Evolutionary conservation across 2,113 vertebrate species (phyloP).

Genomic region (Clarias macrocephalus): DNA sequence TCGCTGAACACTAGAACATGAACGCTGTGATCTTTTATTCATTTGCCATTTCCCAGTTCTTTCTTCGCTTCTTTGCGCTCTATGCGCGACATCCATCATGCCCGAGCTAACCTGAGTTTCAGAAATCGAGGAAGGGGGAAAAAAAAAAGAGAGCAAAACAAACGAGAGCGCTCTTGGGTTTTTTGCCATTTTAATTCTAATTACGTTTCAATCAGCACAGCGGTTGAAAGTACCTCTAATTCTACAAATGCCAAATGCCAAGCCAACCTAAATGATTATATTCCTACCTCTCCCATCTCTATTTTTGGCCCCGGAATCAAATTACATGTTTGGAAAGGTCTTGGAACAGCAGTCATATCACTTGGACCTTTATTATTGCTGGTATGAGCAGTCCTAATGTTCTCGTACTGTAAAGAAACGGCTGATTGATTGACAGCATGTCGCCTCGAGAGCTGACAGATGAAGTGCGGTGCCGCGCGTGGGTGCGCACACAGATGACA

Average conservation of each 20-base stretch:
- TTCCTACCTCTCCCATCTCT: not conserved
- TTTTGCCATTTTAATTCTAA: slow-evolving; percentile 28
- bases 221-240: slow-evolving; percentile 15
- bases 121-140: not conserved
- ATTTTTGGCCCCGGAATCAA: not conserved
- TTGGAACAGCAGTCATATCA: not conserved
- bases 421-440: not conserved
- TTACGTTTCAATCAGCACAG: slow-evolving; percentile 24
- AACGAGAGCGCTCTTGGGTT: not conserved
- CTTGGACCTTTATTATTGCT: not conserved
- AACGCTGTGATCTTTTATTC: slow-evolving; percentile 70
- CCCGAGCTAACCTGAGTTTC: slow-evolving; percentile 67
- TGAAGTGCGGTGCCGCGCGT: slow-evolving; percentile 6
- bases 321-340: not conserved
- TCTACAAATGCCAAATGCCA: slow-evolving; percentile 37
- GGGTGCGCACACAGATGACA: slow-evolving; percentile 16
- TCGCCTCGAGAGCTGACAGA: slow-evolving; percentile 3
- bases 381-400: not conserved
- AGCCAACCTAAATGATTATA: not conserved
- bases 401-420: not conserved
- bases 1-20: slow-evolving; percentile 13
- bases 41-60: slow-evolving; percentile 51
- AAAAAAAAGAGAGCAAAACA: not conserved
- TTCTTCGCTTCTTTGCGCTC: slow-evolving; percentile 57
- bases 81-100: slow-evolving; percentile 61